These are phyloP conservation scores for Capromys pilorides DNA, from an alignment of 2,797 vertebrate genomes.

Conservation along the genomic window DNA sequence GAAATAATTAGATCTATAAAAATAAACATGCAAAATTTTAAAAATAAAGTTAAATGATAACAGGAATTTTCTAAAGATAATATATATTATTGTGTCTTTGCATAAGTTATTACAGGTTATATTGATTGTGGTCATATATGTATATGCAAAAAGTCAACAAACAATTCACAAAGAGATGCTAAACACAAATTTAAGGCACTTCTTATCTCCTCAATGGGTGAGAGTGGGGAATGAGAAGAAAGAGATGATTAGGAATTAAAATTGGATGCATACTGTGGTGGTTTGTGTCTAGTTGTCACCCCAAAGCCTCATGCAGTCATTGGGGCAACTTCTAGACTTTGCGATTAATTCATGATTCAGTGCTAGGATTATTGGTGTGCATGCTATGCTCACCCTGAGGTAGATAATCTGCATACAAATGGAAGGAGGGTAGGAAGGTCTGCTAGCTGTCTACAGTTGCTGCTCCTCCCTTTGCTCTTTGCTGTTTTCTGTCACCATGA, in stretches of 20 bases:
- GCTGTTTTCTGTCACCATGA: too few relatives aligned
- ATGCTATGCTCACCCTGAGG: too few relatives aligned
- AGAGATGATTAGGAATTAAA: not conserved
- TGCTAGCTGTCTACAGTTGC: too few relatives aligned
- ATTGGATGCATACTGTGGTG: not conserved
- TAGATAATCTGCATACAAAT: too few relatives aligned
- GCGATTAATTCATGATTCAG: too few relatives aligned
- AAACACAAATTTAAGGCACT: not conserved
- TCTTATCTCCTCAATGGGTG: not conserved
- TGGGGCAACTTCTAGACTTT: too few relatives aligned
- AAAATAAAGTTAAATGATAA: not conserved
- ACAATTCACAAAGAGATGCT: not conserved
- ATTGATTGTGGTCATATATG: not conserved
- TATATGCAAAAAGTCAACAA: not conserved
- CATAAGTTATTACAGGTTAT: not conserved
- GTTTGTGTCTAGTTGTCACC: too few relatives aligned
- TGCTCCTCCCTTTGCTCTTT: too few relatives aligned
- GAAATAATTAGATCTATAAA: constrained; percentile 12
- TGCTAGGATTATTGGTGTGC: too few relatives aligned
- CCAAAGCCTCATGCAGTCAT: too few relatives aligned
- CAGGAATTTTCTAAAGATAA: not conserved
- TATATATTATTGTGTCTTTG: not conserved
- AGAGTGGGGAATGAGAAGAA: not conserved
- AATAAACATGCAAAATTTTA: not conserved
- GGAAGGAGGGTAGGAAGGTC: too few relatives aligned